Conservation (phyloP, 1,140 invertebrate species). For the Leptinotarsa texana region DNA sequence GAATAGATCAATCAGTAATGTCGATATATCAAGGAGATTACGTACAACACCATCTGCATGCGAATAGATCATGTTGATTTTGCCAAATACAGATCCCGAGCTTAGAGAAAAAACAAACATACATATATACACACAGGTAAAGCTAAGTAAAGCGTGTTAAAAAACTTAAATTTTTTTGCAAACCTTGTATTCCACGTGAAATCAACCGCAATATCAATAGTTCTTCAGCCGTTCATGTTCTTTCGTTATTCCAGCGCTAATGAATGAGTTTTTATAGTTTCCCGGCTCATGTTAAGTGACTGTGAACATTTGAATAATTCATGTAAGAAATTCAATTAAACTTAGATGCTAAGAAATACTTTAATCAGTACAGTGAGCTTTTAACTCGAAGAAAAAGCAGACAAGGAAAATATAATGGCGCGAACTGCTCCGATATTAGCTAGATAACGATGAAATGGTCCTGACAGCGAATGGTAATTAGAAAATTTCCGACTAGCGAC, state of each 20-base stretch:
- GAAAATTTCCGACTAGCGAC: slow-evolving; percentile 3
- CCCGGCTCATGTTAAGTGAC: slow-evolving; percentile 20
- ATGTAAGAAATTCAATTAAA: slow-evolving; percentile 27
- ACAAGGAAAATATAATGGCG: neutral
- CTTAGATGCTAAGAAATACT: slow-evolving; percentile 22
- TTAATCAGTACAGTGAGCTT: slow-evolving; percentile 29
- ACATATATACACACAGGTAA: too few relatives aligned
- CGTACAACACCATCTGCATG: too few relatives aligned
- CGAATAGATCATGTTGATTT: too few relatives aligned
- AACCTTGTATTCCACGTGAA: too few relatives aligned
- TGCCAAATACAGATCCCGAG: too few relatives aligned
- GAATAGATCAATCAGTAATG: too few relatives aligned
- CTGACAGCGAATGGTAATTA: slow-evolving; percentile 13
- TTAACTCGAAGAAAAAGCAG: slow-evolving; percentile 5
- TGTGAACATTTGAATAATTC: slow-evolving; percentile 24
- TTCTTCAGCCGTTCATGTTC: neutral
- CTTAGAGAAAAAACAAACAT: too few relatives aligned
- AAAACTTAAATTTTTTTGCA: too few relatives aligned
- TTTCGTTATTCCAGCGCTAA: neutral
- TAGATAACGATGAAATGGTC: slow-evolving; percentile 14
- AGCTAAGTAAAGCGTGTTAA: too few relatives aligned
- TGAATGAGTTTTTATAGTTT: slow-evolving; percentile 1
- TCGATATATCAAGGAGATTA: too few relatives aligned
- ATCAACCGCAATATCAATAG: too few relatives aligned
- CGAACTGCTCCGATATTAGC: slow-evolving; percentile 19